Conservation (phyloP, 1,140 invertebrate genomes). For the Orius insidiosus region DNA sequence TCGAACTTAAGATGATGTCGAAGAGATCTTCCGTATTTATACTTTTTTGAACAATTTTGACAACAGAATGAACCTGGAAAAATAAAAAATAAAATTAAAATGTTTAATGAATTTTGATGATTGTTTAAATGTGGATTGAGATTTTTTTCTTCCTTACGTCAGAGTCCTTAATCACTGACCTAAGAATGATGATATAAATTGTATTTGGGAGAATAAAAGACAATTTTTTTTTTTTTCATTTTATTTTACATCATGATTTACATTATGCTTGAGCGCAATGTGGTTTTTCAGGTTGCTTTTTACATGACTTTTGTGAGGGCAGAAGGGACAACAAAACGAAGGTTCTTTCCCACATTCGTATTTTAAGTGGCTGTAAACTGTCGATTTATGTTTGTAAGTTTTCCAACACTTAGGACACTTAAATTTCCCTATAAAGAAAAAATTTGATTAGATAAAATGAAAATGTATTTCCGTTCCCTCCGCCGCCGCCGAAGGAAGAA, state of each 20-base stretch:
- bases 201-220: too few species aligned
- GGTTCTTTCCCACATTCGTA: slow-evolving; percentile 30
- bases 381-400: slow-evolving; percentile 36
- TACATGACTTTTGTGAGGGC: slow-evolving; percentile 25
- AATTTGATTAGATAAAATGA: neutral
- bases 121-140: too few species aligned
- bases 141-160: too few species aligned
- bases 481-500: too few species aligned
- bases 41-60: slow-evolving; percentile 11
- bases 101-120: too few species aligned
- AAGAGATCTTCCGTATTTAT: slow-evolving; percentile 27
- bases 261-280: slow-evolving; percentile 1
- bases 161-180: too few species aligned
- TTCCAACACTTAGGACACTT: slow-evolving; percentile 34
- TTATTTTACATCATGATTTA: too few species aligned
- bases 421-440: neutral
- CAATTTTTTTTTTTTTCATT: too few species aligned
- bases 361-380: slow-evolving; percentile 7
- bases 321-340: slow-evolving; percentile 41
- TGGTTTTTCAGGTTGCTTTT: slow-evolving; percentile 20
- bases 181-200: too few species aligned
- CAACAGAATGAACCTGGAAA: slow-evolving; percentile 4
- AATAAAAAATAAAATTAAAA: too few species aligned
- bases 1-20: slow-evolving; percentile 33
- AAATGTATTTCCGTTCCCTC: neutral